A percentile compares a stretch with the other conserved stretches of the same genome.
Evolutionary conservation across 2,113 vertebrate genomes (phyloP).

Genomic region (Platysteira castanea): DNA sequence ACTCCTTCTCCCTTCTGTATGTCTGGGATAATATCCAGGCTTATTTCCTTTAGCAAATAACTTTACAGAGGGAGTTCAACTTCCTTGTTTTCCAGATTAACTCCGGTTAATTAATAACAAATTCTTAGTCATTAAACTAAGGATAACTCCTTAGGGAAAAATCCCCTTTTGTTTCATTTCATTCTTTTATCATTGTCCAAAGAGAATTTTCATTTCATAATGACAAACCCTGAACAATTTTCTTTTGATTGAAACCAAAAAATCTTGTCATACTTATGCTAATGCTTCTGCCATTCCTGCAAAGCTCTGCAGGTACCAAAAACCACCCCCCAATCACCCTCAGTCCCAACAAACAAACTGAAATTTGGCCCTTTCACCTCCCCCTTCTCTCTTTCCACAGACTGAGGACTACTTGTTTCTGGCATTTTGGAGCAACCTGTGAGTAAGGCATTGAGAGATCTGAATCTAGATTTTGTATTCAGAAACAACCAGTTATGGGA

Average conservation of each 20-base stretch:
- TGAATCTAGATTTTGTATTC: background rate
- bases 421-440: background rate
- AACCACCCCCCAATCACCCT: background rate
- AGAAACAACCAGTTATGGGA: background rate
- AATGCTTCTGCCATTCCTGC: background rate
- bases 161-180: background rate
- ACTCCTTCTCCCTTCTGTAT: background rate
- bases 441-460: background rate
- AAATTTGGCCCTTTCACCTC: background rate
- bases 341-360: background rate
- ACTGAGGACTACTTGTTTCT: background rate
- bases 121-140: constrained; percentile 6
- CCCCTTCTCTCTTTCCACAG: background rate
- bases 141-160: background rate
- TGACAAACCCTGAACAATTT: background rate
- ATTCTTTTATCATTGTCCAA: constrained; percentile 1
- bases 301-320: background rate
- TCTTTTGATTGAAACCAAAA: background rate
- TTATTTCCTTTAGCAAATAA: constrained; percentile 50
- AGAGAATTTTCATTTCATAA: background rate
- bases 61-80: constrained; percentile 12
- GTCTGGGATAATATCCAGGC: background rate
- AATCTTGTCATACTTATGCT: background rate
- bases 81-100: constrained; percentile 46
- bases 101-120: constrained; percentile 64